Percentiles rank a stretch among this genome's conserved stretches.
These are phyloP conservation scores for Phylloscopus whistleri DNA, from an alignment of 2,113 vertebrate genomes.

Conservation along the genomic window DNA sequence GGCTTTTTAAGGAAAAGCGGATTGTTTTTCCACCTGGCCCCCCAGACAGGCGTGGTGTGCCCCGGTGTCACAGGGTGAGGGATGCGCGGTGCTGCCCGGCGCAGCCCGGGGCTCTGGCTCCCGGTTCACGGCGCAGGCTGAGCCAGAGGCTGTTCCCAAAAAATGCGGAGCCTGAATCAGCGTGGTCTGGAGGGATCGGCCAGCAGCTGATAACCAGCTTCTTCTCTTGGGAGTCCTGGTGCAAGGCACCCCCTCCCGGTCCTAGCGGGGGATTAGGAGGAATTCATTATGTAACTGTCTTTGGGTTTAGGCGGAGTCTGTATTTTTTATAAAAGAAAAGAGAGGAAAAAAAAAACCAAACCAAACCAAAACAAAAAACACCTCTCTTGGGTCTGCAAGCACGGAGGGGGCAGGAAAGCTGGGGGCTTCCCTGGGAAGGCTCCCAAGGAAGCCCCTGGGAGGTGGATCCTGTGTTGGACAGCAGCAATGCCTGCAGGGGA, in stretches of 20 bases:
- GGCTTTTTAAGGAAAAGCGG: background rate
- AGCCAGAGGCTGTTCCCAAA: background rate
- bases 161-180: background rate
- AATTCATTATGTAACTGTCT: background rate
- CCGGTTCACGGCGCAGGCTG: accelerated
- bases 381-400: background rate
- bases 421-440: background rate
- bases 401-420: accelerated
- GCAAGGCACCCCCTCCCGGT: accelerated
- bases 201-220: background rate
- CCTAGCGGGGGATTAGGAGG: background rate
- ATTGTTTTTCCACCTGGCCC: background rate
- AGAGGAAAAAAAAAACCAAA: too few relatives aligned
- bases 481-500: background rate
- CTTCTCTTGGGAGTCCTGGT: background rate
- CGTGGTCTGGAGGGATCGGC: background rate
- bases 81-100: accelerated
- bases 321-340: background rate
- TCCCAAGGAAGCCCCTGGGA: background rate
- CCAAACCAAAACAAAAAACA: too few relatives aligned
- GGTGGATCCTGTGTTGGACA: background rate
- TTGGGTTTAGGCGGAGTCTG: background rate
- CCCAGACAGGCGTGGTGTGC: accelerated
- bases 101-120: background rate
- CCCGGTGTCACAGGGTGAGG: background rate